Base-by-base conservation (phyloP, 1,140 invertebrate species). In the Belonocnema kinseyi region DNA sequence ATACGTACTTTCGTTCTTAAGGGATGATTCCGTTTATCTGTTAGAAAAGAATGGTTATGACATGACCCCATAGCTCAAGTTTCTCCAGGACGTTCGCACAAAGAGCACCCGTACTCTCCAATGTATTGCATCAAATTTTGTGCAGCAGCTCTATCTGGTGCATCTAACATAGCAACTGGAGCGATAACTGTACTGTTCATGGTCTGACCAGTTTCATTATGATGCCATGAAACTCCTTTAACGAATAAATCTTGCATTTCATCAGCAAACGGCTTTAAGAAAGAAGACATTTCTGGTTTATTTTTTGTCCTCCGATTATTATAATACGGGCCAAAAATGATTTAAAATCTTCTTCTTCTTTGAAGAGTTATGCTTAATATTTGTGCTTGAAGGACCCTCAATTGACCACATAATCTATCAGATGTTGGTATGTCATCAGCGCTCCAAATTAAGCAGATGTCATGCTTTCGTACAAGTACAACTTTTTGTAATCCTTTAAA, bases 391-490 rank as follows among this genome's bases (percentile, higher is more conserved):
- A 82, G 51, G 0, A 66, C 21, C 52, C 75, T 80, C 5, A 80
- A 51, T 58, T 80, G 75, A 46, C 71, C 74, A 74, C 76, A 73
- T 12, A 77, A 75, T 66, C 56, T 79, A 13, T 80, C 76, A 13
- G 3, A 26, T 26, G 72, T 54, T 0, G 79, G 75, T 12, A 79
- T 16, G 0, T 78, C 78, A 73, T 82, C 81, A 5, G 77, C 77
- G 50, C 78, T 80, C 72, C 70, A 77, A 11, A 78, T 40, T 13
- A 82, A 73, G 61, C 33, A 50, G 8, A 82, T 6, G 52, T 82
- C 81, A 54, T 75, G 73, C 51, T 76, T 40, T 19, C 53, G 19
- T 14, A 73, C 40, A n/a, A n/a, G n/a, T n/a, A n/a, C n/a, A n/a
- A n/a, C n/a, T n/a, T n/a, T n/a, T n/a, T n/a, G n/a, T n/a, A 82